A percentile compares a stretch with the other conserved stretches of the same genome.
These are phyloP conservation scores for Oostethus manadensis DNA, from an alignment of 2,113 vertebrate species.

Conservation along the genomic window DNA sequence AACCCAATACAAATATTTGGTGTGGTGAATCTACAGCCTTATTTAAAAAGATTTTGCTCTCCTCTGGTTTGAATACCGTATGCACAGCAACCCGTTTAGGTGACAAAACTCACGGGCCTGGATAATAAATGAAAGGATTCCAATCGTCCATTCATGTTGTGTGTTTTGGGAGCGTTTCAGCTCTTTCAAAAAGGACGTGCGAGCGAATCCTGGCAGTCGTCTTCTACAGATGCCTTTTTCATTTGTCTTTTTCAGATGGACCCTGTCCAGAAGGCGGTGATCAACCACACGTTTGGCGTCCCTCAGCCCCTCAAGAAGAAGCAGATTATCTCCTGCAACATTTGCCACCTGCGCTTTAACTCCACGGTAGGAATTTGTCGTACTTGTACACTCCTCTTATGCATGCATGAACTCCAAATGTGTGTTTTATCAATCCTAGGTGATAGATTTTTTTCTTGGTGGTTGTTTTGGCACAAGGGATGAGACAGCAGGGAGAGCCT, in stretches of 20 bases:
- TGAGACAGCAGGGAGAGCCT: slow-evolving; percentile 59
- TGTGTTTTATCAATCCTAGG: background rate
- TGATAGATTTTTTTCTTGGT: background rate
- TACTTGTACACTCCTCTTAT: slow-evolving; percentile 1
- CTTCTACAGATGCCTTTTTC: background rate
- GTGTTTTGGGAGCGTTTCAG: no score
- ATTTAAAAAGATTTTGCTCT: no score
- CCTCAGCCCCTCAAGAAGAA: slow-evolving; percentile 92
- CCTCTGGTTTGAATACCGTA: no score
- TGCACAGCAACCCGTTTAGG: background rate
- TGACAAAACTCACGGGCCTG: background rate
- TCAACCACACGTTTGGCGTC: slow-evolving; percentile 96
- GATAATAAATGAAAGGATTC: no score
- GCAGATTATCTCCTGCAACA: slow-evolving; percentile 98
- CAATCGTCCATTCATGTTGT: no score
- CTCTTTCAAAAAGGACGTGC: no score
- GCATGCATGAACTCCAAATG: background rate
- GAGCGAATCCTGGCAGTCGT: background rate
- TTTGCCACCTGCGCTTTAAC: slow-evolving; percentile 98
- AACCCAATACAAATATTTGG: no score
- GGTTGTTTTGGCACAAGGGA: slow-evolving; percentile 45
- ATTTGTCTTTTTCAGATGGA: slow-evolving; percentile 81
- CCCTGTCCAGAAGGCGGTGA: slow-evolving; percentile 97
- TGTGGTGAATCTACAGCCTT: no score
- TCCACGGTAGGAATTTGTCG: slow-evolving; percentile 80